A percentile compares a stretch with the other conserved stretches of the same genome.
Evolutionary conservation across 2,888 invertebrate genomes (phyloP).

Genomic region (Mythimna impura): DNA sequence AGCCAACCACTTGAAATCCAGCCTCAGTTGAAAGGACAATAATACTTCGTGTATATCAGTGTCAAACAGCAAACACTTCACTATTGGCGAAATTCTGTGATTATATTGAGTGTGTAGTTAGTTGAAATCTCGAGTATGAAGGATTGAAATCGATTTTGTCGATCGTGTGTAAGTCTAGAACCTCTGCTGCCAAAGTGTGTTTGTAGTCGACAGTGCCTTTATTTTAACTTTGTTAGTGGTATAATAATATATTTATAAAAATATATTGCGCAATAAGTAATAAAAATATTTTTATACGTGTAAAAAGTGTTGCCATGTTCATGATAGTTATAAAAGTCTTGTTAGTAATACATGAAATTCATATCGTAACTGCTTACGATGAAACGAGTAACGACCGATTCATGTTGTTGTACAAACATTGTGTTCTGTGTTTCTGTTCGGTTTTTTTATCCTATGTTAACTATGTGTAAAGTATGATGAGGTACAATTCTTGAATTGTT

Average conservation of each 20-base stretch:
- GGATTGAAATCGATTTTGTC: conserved; percentile 76
- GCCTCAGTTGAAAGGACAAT: conserved; percentile 73
- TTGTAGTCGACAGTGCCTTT: conserved; percentile 91
- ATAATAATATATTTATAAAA: conserved; percentile 85
- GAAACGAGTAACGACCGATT: conserved; percentile 60
- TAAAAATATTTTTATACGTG: conserved; percentile 88
- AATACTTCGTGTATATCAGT: conserved; percentile 82
- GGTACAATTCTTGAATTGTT: conserved; percentile 77
- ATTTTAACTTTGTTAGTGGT: conserved; percentile 84
- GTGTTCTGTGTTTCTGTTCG: conserved; percentile 62
- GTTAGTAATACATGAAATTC: conserved; percentile 71
- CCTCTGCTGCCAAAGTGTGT: conserved; percentile 90
- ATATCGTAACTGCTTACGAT: conserved; percentile 60
- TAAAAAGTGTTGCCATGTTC: conserved; percentile 90
- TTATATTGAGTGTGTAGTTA: conserved; percentile 81
- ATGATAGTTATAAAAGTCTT: conserved; percentile 82
- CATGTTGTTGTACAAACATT: conserved; percentile 65
- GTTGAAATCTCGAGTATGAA: conserved; percentile 74
- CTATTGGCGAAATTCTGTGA: conserved; percentile 89
- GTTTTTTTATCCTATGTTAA: conserved; percentile 54
- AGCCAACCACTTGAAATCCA: conserved; percentile 86
- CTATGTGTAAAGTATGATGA: conserved; percentile 61
- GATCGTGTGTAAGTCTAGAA: conserved; percentile 81
- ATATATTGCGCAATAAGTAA: conserved; percentile 86
- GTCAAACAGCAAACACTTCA: conserved; percentile 87